Base-by-base conservation (phyloP, 2,113 vertebrate genomes). In the Nothocercus julius region DNA sequence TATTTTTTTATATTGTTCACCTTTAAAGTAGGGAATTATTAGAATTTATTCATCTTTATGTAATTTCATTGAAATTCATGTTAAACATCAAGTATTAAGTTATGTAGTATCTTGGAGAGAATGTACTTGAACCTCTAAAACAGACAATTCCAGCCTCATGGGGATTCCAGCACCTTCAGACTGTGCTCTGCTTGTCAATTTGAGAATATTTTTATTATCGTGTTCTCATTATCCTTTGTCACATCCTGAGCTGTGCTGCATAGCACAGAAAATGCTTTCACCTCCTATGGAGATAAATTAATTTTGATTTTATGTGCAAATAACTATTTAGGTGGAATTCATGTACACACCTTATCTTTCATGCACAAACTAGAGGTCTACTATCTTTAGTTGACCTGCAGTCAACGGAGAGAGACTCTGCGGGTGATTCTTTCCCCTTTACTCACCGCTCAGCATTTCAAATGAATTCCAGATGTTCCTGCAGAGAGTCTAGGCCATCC, bases 251-350 rank as follows among this genome's bases (percentile, higher is more conserved):
- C 5, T 75, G 56, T 6, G 24, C 45, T 34, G n/a, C 59, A 54
- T 1, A 34, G 40, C 15, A 21, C 61, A 75, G 56, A 92, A 89
- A 68, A 28, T 19, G 49, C 42, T 88, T 93, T 77, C 21, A 72
- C 47, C 51, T 88, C 73, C 61, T 45, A 63, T n/a, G 51, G 51
- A 84, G 56, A 88, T 40, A 92, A 92, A 95, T 75, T 75, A 19
- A 45, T 92, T 90, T 21, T 78, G 21, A 64, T 95, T 89, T 90
- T 93, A 36, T 88, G 2, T 75, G 28, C 67, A 56, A 90, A 75
- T 70, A 81, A 51, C 68, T 77, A 17, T 54, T 87, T 89, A 76
- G 49, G 73, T n/a, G 53, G 62, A 94, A 87, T 82, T 89, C 12
- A 92, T 62, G 53, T 80, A 54, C 58, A 54, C 74, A 34, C 27